Base-by-base conservation (phyloP, 2,888 invertebrate species). In the Drosophila antonietae region DNA sequence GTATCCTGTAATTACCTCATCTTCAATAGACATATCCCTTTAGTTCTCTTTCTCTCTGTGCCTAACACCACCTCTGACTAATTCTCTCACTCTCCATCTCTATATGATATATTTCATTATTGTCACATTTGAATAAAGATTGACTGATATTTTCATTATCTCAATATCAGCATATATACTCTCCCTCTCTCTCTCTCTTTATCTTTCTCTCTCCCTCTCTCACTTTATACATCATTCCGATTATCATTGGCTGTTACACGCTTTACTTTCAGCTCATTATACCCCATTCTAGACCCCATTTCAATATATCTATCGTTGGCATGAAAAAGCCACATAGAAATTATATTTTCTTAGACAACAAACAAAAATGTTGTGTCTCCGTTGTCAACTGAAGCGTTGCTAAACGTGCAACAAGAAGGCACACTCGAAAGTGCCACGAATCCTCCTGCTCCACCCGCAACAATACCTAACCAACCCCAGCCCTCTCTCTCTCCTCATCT, bases 361-460 rank as follows among this genome's bases (percentile, higher is more conserved):
- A 44, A 37, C 4, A 47, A 9, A 59, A 10, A 43, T 18, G 18
- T 51, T 47, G n/a, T 63, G n/a, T 63, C 37, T 57, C 37, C 68
- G 23, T 64, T 74, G 83, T 74, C 80, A 80, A 74, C 66, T 74
- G 64, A 65, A 73, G 72, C 68, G 71, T 66, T 47, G 20, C 67
- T 64, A 73, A 82, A 64, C 70, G 75, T 63, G 51, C 73, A 65
- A 69, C 47, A 58, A 59, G 61, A 41, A 35, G 35, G 49, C 46
- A 35, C 49, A 51, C 58, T 35, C 51, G 37, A 43, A n/a, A 39
- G 18, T 59, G 49, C 47, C 47, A 39, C 44, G 60, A 33, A 31
- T 43, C n/a, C 31, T 14, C 15, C 31, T 39, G n/a, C 31, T 14
- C 15, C 31, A 31, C 37, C 49, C 10, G 33, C 47, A 18, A 20